Percentiles rank a stretch among this genome's conserved stretches.
Evolutionary conservation across 35 echinoderm and acorn worm species (phyloP).

Genomic region (Patiria miniata): DNA sequence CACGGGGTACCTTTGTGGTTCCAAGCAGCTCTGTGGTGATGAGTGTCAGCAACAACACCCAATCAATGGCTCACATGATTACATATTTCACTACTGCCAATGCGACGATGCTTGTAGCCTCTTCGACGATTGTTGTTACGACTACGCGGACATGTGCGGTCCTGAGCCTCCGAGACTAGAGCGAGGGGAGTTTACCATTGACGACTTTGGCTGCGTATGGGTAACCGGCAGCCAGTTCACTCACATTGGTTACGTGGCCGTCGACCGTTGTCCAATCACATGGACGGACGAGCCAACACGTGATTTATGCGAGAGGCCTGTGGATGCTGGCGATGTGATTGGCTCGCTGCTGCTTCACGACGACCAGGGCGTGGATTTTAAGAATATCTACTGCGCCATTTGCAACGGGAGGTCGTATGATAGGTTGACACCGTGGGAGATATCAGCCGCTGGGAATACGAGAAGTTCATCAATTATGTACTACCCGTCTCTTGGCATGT

Average conservation of each 20-base stretch:
- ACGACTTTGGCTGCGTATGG: neutral
- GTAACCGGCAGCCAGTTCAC: conserved; percentile 7
- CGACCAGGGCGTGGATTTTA: neutral
- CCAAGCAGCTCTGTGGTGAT: neutral
- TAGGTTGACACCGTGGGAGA: neutral
- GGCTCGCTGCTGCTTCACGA: neutral
- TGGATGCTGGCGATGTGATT: neutral
- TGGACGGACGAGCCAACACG: neutral
- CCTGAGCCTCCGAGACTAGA: neutral
- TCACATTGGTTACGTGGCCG: neutral
- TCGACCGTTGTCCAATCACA: neutral
- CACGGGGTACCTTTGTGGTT: neutral
- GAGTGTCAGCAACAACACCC: neutral
- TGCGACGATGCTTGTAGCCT: neutral
- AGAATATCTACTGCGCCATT: conserved; percentile 38
- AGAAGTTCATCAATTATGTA: no score
- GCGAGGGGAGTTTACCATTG: neutral
- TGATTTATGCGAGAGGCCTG: neutral
- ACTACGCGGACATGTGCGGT: neutral
- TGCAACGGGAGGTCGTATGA: neutral
- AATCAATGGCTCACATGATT: neutral
- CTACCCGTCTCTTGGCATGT: neutral
- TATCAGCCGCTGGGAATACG: neutral
- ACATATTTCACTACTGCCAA: neutral
- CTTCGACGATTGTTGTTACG: conserved; percentile 20